Evolutionary conservation across 1,140 invertebrate species (phyloP).

Genomic region (Eriosoma lanigerum): DNA sequence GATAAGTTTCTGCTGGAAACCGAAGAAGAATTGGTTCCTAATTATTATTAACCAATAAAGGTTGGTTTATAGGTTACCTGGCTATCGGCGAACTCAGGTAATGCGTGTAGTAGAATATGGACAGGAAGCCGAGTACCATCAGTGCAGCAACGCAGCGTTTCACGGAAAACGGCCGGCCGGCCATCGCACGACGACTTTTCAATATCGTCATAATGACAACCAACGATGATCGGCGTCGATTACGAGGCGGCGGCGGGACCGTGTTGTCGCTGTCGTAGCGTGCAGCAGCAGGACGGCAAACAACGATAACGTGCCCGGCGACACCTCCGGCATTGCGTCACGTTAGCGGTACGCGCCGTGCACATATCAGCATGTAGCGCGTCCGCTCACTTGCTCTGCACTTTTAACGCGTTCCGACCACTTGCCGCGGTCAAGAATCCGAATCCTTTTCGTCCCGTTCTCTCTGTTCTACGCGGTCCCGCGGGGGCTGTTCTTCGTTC

Average conservation of each 20-base stretch:
- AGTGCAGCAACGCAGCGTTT: conserved; percentile 70
- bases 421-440: not conserved
- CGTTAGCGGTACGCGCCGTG: not conserved
- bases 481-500: no score
- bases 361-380: conserved; percentile 9
- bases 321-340: conserved; percentile 45
- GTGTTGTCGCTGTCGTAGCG: not conserved
- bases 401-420: not conserved
- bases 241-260: not conserved
- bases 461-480: no score
- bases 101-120: conserved; percentile 74
- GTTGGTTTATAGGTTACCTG: no score
- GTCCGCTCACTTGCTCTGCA: no score
- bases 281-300: not conserved
- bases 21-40: no score
- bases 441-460: no score
- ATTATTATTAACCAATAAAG: no score
- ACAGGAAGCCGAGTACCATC: conserved; percentile 66
- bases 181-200: conserved; percentile 9
- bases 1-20: no score
- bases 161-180: conserved; percentile 62
- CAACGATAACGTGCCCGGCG: conserved; percentile 19
- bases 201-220: not conserved
- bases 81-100: conserved; percentile 71
- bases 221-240: not conserved